Evolutionary conservation across 2,888 invertebrate genomes (phyloP).

Genomic region (Podabrus alpinus): DNA sequence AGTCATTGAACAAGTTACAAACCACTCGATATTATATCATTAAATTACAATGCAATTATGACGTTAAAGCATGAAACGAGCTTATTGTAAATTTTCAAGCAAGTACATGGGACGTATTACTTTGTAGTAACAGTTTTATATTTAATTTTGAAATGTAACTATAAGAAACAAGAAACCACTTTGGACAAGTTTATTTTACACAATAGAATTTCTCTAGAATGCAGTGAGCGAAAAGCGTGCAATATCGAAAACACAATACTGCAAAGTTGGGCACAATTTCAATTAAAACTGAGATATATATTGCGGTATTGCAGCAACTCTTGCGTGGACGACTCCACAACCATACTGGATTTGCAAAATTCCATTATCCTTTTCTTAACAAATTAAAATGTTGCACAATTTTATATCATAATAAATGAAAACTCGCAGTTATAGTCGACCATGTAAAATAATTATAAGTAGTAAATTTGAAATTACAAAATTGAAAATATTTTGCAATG

Average conservation of each 20-base stretch:
- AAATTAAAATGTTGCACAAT: conserved; percentile 1
- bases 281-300: conserved; percentile 40
- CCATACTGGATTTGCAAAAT: neutral
- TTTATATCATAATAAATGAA: neutral
- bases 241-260: conserved; percentile 38
- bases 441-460: neutral
- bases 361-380: neutral
- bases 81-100: neutral
- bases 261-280: conserved; percentile 37
- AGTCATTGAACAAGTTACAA: too few relatives aligned
- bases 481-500: neutral
- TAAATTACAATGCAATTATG: too few relatives aligned
- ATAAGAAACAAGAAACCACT: conserved; percentile 3
- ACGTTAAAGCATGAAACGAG: neutral
- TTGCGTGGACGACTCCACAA: conserved; percentile 22
- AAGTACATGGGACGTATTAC: neutral
- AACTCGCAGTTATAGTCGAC: neutral
- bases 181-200: conserved; percentile 20
- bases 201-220: conserved; percentile 19
- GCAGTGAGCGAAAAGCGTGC: conserved; percentile 26
- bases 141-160: neutral
- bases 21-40: too few relatives aligned
- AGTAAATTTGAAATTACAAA: neutral
- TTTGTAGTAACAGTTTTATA: neutral
- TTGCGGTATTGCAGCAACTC: conserved; percentile 38